Base-by-base conservation (phyloP, 2,113 vertebrate species). In the Eolophus roseicapilla region DNA sequence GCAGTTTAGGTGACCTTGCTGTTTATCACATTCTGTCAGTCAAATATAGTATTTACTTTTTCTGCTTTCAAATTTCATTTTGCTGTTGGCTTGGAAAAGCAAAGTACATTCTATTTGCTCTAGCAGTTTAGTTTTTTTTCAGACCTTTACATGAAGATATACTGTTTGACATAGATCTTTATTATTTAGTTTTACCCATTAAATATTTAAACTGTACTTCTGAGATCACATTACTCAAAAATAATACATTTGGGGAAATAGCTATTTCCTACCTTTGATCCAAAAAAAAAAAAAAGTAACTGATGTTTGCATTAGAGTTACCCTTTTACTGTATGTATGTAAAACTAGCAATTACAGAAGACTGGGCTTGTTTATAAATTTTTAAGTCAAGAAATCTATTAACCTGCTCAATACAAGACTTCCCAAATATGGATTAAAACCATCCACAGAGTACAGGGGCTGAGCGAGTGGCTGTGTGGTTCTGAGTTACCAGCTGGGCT, bases 141-240 rank as follows among this genome's bases (percentile, higher is more conserved):
- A 44, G 80, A 10, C 16, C 15, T 64, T 76, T 73, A 29, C 65
- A 24, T 80, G 44, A 83, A 86, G 41, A 47, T 17, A 47, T 39
- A 37, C 5, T 21, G 3, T 86, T 93, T 76, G 41, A 25, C 20
- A 57, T 17, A 35, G 17, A 50, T 37, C 10, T 65, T 69, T 71
- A 11, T 82, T 67, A 67, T 80, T 92, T 0, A 16, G 39, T 88
- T 92, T 79, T 86, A 62, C 7, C 68, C 28, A 55, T 68, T 73
- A 86, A 62, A 68, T 82, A 89, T 73, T 84, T 88, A 88, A 88
- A 52, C 39, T n/a, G n/a, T 71, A 76, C 18, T 69, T 76, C 49
- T 85, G 86, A 92, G 90, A 73, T 90, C 11, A 64, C 28, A 10
- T 28, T 76, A 43, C 23, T 73, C 12, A 86, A 29, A 88, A 85